Evolutionary conservation across 2,888 invertebrate species (phyloP), one percentile per base, ranked within the genome.

Genomic region (Lithophane semibrunnea): DNA sequence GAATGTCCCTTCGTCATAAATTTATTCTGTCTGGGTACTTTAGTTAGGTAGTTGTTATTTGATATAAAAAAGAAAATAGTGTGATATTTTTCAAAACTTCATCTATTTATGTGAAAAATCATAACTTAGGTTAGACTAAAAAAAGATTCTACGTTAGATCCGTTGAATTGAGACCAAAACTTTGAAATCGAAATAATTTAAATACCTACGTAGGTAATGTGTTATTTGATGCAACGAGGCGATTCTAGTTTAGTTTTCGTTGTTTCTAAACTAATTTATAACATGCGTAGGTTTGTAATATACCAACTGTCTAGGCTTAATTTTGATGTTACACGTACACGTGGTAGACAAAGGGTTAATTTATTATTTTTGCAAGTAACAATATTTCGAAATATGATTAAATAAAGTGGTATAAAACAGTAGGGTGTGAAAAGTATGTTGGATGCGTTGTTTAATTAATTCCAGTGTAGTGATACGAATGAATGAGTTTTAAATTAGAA

Each of bases 1-100:
- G 93, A 94, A 85, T 92, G 93, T 93, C 94, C 94, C 94, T 91
- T 86, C 81, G 89, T 88, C 91, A 91, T 95, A 94, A 95, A 95
- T 95, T 93, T 91, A 71, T 82, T 78, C 71, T 75, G 85, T 83
- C 79, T 80, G 80, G 47, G 74, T 84, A 72, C 72, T 87, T 88
- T 58, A 60, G 85, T 87, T 88, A 88, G 64, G 56, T 72, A 84
- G 71, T 79, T 70, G 54, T 90, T 66, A 63, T 60, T 61, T 16
- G 0, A 29, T 71, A 42, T 13, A 67, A 18, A 49, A 21, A 65
- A 44, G 18, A 24, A 49, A 9, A 24, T 24, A 12, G 72, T 29
- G 0, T 16, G 1, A 16, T 49, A 49, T 49, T 49, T 49, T 49
- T 49, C 49, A 49, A 49, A 49, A 49, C 12, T 44, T 44, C 4